Conservation (phyloP, 2,797 vertebrate genomes). For the Poecilia gillii region DNA sequence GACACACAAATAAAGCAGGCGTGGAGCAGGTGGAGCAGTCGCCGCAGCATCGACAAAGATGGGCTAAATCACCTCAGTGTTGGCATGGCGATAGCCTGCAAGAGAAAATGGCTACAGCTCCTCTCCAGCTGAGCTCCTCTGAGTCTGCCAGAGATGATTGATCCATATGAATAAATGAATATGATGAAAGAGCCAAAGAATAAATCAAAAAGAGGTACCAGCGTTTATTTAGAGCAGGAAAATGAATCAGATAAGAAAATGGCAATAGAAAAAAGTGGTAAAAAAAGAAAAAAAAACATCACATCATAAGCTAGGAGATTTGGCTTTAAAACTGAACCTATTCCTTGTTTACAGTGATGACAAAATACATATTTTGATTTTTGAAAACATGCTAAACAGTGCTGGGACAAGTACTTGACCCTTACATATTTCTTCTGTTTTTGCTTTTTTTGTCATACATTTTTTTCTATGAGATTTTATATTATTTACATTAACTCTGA, state of each 20-base stretch:
- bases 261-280: conserved; percentile 22
- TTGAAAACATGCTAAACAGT: background rate
- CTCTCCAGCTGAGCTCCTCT: conserved; percentile 66
- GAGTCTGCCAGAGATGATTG: conserved; percentile 59
- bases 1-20: conserved; percentile 11
- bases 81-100: conserved; percentile 66
- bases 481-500: background rate
- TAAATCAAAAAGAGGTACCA: conserved; percentile 32
- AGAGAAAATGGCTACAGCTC: conserved; percentile 62
- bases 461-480: too few species aligned
- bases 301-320: background rate
- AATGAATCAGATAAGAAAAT: conserved; percentile 24
- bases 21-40: conserved; percentile 42
- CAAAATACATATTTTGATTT: background rate
- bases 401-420: background rate
- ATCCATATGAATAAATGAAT: conserved; percentile 63
- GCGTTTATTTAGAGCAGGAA: conserved; percentile 37
- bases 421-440: background rate
- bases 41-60: conserved; percentile 26
- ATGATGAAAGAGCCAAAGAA: conserved; percentile 41
- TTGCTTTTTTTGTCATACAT: background rate
- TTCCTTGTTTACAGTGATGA: background rate
- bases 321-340: background rate
- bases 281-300: too few species aligned
- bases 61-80: conserved; percentile 56